Conservation (phyloP, 2,113 vertebrate genomes). For the Eleginops maclovinus region DNA sequence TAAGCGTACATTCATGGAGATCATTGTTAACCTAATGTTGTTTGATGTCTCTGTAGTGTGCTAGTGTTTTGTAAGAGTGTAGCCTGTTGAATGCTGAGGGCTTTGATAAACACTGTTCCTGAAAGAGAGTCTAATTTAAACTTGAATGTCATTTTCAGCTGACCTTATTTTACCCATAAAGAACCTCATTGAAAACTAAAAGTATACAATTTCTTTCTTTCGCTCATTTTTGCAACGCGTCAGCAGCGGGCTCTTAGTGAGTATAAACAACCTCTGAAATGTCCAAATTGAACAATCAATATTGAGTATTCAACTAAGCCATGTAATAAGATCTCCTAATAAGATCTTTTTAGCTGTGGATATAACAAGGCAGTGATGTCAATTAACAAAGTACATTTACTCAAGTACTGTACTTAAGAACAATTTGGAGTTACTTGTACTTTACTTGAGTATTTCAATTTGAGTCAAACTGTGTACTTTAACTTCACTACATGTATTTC, state of each 20-base stretch:
- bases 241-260: no score
- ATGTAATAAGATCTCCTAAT: no score
- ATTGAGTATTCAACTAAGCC: no score
- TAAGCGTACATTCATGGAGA: background rate
- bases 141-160: background rate
- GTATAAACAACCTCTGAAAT: no score
- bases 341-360: background rate
- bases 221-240: background rate
- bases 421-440: no score
- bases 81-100: background rate
- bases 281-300: no score
- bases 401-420: no score
- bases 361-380: no score
- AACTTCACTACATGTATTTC: no score
- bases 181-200: background rate
- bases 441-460: no score
- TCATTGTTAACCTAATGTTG: background rate
- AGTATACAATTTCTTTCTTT: background rate
- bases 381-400: no score
- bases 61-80: background rate
- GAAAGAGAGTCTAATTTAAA: background rate
- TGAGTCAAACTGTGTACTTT: no score
- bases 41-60: conserved; percentile 10
- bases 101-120: background rate
- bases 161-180: background rate